A percentile compares a stretch with the other conserved stretches of the same genome.
These are phyloP conservation scores for Oenanthe melanoleuca DNA, from an alignment of 2,113 vertebrate species.

Conservation along the genomic window DNA sequence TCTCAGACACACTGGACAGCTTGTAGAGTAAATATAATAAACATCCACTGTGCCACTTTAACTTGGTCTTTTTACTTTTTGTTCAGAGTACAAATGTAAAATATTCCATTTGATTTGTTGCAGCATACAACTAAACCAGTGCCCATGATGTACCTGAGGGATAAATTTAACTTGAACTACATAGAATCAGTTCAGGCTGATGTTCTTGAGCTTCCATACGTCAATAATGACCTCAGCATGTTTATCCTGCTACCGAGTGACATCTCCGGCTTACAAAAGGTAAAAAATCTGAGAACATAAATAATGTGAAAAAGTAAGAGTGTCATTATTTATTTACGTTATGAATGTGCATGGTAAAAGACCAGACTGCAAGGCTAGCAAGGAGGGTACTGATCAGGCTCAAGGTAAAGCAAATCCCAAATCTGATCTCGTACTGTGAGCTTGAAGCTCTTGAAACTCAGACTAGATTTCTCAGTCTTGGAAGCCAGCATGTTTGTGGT, in stretches of 20 bases:
- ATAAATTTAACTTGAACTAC: conserved; percentile 49
- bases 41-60: background rate
- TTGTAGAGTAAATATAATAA: background rate
- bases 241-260: conserved; percentile 80
- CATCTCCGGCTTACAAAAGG: conserved; percentile 75
- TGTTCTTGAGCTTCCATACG: conserved; percentile 83
- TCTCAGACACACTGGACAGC: background rate
- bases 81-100: background rate
- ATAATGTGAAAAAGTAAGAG: background rate
- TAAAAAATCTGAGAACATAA: conserved; percentile 27
- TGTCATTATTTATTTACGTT: background rate
- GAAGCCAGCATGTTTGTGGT: background rate
- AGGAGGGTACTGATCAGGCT: background rate
- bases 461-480: background rate
- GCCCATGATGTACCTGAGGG: conserved; percentile 78
- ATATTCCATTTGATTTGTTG: background rate
- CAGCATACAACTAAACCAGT: conserved; percentile 77
- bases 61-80: background rate
- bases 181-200: conserved; percentile 66
- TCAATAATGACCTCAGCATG: conserved; percentile 83
- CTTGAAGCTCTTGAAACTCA: background rate
- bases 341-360: background rate
- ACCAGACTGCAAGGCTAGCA: background rate
- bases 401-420: background rate
- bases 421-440: background rate